These are phyloP conservation scores for Erebia ligea DNA, from an alignment of 2,888 invertebrate species.

Conservation along the genomic window DNA sequence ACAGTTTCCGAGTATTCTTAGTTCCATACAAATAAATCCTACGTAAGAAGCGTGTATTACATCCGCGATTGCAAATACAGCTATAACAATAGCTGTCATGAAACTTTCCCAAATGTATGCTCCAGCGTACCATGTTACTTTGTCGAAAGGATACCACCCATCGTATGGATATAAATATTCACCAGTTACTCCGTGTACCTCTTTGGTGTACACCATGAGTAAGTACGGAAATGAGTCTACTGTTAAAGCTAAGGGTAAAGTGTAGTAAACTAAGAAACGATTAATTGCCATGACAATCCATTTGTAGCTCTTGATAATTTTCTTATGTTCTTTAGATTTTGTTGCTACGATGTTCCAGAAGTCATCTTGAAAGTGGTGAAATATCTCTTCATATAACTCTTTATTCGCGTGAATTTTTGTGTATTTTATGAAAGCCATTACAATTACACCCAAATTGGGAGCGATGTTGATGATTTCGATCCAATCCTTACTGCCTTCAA, in stretches of 20 bases:
- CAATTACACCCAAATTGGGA: slow-evolving; percentile 66
- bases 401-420: slow-evolving; percentile 55
- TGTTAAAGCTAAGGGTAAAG: slow-evolving; percentile 51
- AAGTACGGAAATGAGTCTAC: slow-evolving; percentile 63
- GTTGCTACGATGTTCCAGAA: slow-evolving; percentile 58
- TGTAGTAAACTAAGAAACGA: slow-evolving; percentile 59
- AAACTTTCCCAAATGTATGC: slow-evolving; percentile 67
- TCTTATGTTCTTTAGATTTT: slow-evolving; percentile 47
- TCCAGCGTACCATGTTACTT: slow-evolving; percentile 62
- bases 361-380: slow-evolving; percentile 55
- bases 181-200: slow-evolving; percentile 47
- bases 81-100: slow-evolving; percentile 64
- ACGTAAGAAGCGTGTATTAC: slow-evolving; percentile 61
- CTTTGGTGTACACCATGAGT: slow-evolving; percentile 60
- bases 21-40: slow-evolving; percentile 66
- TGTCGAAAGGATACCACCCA: slow-evolving; percentile 75
- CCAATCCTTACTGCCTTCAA: slow-evolving; percentile 55
- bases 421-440: slow-evolving; percentile 63
- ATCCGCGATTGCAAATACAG: slow-evolving; percentile 56
- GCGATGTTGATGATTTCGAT: slow-evolving; percentile 64
- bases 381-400: slow-evolving; percentile 54
- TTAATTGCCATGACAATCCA: slow-evolving; percentile 49
- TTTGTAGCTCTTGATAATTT: slow-evolving; percentile 54
- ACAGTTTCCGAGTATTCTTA: slow-evolving; percentile 59
- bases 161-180: slow-evolving; percentile 66